phyloP scores from a whole-genome alignment of 2,888 invertebrate species.

The Periphyllus acericola region DNA sequence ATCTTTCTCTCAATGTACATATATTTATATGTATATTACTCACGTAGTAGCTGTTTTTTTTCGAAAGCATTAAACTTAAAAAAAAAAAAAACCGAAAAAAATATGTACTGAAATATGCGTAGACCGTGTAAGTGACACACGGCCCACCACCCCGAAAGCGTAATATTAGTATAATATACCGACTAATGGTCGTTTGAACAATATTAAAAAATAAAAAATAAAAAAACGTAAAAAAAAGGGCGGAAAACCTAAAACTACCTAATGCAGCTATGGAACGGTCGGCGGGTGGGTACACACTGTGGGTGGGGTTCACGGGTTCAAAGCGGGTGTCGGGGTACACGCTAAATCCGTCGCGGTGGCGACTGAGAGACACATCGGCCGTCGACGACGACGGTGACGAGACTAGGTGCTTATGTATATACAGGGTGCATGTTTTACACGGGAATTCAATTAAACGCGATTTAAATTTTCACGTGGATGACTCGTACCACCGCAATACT shows the following conservation, averaged over 20 bases:
- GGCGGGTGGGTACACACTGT: neutral
- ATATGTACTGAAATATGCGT: too few relatives aligned
- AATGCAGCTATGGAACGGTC: neutral
- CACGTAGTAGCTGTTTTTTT: too few relatives aligned
- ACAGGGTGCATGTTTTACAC: slow-evolving; percentile 15
- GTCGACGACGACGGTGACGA: neutral
- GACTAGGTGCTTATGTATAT: neutral
- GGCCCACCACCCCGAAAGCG: neutral
- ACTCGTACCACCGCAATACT: neutral
- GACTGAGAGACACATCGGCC: neutral
- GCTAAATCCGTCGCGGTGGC: neutral
- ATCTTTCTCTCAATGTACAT: too few relatives aligned
- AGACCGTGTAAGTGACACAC: too few relatives aligned
- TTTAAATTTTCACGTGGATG: slow-evolving; percentile 18
- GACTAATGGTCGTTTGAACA: neutral
- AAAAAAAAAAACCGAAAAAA: slow-evolving; percentile 11
- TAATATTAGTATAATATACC: slow-evolving; percentile 19
- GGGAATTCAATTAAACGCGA: slow-evolving; percentile 29
- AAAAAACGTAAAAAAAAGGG: neutral
- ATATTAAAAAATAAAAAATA: neutral
- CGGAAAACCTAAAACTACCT: neutral
- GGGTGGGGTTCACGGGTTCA: too few relatives aligned
- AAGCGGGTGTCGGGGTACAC: neutral
- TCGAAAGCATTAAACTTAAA: neutral
- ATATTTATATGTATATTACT: too few relatives aligned